A percentile compares a stretch with the other conserved stretches of the same genome.
These are phyloP conservation scores for Myiozetetes cayanensis DNA, from an alignment of 2,113 vertebrate genomes.

Conservation along the genomic window DNA sequence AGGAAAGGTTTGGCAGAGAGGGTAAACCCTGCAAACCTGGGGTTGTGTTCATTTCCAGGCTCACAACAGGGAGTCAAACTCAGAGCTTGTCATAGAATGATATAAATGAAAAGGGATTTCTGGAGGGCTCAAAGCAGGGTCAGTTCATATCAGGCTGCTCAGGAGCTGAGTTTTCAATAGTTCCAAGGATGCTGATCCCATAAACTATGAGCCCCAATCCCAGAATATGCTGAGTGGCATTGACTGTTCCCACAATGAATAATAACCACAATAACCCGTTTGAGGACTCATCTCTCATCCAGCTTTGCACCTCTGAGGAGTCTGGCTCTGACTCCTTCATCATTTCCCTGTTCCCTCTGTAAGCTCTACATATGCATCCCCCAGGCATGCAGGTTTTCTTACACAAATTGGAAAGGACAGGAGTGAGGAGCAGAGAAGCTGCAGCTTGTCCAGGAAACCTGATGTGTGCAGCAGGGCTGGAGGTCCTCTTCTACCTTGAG, in stretches of 20 bases:
- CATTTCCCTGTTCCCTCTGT: neutral
- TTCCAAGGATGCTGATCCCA: neutral
- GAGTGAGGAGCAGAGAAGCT: neutral
- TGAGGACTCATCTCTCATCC: neutral
- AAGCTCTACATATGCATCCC: neutral
- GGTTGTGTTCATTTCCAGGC: neutral
- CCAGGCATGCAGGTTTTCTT: conserved; percentile 7
- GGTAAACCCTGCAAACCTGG: too few species aligned
- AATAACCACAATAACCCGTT: too few species aligned
- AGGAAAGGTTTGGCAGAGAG: neutral
- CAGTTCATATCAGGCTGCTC: neutral
- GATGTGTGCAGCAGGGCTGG: neutral
- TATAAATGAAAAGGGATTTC: neutral
- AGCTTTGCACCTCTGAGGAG: neutral
- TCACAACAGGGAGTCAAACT: neutral
- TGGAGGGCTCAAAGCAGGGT: neutral
- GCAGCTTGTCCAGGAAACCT: neutral
- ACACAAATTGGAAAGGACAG: conserved; percentile 5
- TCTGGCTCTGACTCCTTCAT: neutral
- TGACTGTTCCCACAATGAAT: neutral
- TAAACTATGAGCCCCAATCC: neutral
- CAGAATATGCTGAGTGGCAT: neutral
- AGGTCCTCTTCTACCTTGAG: neutral
- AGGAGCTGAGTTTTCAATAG: neutral
- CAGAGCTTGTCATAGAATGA: fast-evolving